Percentiles rank a stretch among this genome's conserved stretches.
These are phyloP conservation scores for Neomicropteryx cornuta DNA, from an alignment of 1,140 invertebrate genomes.

Conservation along the genomic window DNA sequence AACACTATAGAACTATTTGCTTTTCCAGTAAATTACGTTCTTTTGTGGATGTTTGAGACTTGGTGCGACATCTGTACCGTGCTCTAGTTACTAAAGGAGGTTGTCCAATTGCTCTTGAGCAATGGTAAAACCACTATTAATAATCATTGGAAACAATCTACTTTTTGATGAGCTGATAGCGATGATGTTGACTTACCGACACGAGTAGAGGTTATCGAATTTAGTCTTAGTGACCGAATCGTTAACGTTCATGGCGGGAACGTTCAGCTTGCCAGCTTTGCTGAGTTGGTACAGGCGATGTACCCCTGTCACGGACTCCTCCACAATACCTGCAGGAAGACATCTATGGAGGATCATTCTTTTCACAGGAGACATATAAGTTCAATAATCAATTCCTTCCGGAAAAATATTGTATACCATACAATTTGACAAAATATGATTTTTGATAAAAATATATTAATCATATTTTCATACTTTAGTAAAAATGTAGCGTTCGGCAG, in stretches of 20 bases:
- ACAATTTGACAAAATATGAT: conserved; percentile 4
- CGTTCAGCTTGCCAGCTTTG: conserved; percentile 85
- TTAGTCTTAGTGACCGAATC: conserved; percentile 99
- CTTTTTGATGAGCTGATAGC: conserved; percentile 1
- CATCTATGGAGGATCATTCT: neutral
- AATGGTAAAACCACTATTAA: conserved; percentile 2
- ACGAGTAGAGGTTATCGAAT: conserved; percentile 94
- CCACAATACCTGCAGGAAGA: conserved; percentile 72
- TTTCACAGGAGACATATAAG: neutral
- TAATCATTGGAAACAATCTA: conserved; percentile 2
- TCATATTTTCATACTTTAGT: too few species aligned
- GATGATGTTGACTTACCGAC: conserved; percentile 55
- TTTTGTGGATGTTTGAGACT: too few species aligned
- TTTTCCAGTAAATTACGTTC: too few species aligned
- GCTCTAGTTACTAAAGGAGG: too few species aligned
- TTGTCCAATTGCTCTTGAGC: too few species aligned
- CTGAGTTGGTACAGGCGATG: conserved; percentile 94
- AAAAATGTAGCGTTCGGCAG: too few species aligned
- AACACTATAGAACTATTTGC: too few species aligned
- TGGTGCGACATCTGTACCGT: too few species aligned
- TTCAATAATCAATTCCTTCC: neutral
- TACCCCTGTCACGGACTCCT: conserved; percentile 96
- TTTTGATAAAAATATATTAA: too few species aligned
- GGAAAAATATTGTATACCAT: neutral
- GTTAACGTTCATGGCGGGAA: conserved; percentile 99